A percentile compares a stretch with the other conserved stretches of the same genome.
Evolutionary conservation across 2,888 invertebrate species (phyloP).

Genomic region (Tipula helvola): DNA sequence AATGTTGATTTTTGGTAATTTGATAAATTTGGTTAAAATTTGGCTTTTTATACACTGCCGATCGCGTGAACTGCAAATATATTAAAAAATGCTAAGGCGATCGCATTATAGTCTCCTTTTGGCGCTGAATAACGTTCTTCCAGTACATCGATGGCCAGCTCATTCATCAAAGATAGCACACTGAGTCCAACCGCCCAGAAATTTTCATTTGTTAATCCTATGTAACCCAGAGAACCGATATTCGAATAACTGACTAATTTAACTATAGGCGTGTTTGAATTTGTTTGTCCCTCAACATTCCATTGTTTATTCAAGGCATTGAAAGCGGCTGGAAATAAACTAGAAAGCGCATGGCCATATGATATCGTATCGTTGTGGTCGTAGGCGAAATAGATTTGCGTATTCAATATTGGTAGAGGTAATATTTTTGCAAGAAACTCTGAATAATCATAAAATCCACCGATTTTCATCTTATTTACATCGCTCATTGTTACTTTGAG

Average conservation of each 20-base stretch:
- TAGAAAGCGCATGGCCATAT: neutral
- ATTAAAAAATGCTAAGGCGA: conserved; percentile 14
- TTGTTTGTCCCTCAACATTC: neutral
- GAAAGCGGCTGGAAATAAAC: neutral
- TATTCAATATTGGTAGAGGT: conserved; percentile 7
- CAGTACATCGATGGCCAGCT: conserved; percentile 11
- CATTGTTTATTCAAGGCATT: neutral
- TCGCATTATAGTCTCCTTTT: conserved; percentile 11
- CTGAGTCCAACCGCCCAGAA: conserved; percentile 14
- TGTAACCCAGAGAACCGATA: conserved; percentile 11
- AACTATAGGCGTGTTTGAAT: neutral
- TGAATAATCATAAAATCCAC: neutral
- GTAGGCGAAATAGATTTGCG: conserved; percentile 7
- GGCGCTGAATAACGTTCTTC: conserved; percentile 10
- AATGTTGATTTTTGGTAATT: neutral
- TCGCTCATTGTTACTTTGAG: conserved; percentile 15
- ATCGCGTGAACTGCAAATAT: neutral
- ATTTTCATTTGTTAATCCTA: conserved; percentile 11
- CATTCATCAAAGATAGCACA: conserved; percentile 12
- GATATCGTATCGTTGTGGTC: neutral
- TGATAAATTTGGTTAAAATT: neutral
- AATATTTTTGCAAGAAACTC: neutral
- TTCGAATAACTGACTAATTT: conserved; percentile 9
- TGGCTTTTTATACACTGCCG: neutral
- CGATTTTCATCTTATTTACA: neutral